Conservation (phyloP, 2,888 invertebrate genomes). For the Blera fallax region DNA sequence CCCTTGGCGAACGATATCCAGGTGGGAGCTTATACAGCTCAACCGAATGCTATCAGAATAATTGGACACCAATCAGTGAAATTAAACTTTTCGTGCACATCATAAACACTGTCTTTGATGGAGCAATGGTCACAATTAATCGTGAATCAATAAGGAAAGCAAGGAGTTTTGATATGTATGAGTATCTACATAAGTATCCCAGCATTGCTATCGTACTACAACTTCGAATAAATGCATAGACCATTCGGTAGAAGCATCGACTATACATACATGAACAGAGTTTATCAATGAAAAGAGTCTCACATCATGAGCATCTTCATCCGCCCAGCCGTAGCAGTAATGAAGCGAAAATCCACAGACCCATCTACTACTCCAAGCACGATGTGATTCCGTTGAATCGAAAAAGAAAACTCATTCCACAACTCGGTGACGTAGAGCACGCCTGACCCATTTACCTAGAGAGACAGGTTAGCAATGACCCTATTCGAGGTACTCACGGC, state of each 20-base stretch:
- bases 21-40: background rate
- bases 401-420: conserved; percentile 71
- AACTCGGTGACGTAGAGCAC: conserved; percentile 73
- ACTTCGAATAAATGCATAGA: too few relatives aligned
- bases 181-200: background rate
- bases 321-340: background rate
- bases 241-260: background rate
- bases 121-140: background rate
- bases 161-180: too few relatives aligned
- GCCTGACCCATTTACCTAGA: conserved; percentile 75
- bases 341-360: conserved; percentile 31
- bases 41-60: background rate
- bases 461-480: conserved; percentile 74
- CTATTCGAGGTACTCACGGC: conserved; percentile 56
- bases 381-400: conserved; percentile 53
- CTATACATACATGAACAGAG: background rate
- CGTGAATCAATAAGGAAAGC: conserved; percentile 17
- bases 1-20: background rate
- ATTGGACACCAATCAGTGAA: conserved; percentile 5
- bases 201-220: background rate
- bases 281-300: conserved; percentile 47
- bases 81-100: conserved; percentile 32
- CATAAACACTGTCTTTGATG: conserved; percentile 8
- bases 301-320: conserved; percentile 3
- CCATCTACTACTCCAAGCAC: background rate